A percentile compares a stretch with the other conserved stretches of the same genome.
Conservation (phyloP, 2,888 invertebrate species). For the Strigamia maritima region DNA sequence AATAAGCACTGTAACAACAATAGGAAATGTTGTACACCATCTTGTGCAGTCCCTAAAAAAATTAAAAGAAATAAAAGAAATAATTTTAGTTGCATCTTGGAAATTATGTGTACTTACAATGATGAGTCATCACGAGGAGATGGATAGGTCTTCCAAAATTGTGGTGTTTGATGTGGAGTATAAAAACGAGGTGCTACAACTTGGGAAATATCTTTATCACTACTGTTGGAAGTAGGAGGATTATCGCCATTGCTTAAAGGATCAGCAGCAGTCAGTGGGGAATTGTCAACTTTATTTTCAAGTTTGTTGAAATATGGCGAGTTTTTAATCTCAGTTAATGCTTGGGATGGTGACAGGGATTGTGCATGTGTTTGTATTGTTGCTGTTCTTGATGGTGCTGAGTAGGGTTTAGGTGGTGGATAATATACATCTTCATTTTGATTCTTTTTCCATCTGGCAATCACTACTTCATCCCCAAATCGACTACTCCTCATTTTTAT, state of each 20-base stretch:
- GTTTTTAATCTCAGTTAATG: background rate
- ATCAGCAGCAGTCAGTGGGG: background rate
- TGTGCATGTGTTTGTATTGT: background rate
- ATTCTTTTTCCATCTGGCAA: constrained; percentile 1
- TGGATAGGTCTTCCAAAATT: background rate
- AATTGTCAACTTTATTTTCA: background rate
- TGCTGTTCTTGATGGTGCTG: background rate
- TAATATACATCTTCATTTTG: background rate
- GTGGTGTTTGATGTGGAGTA: background rate
- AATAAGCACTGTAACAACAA: background rate
- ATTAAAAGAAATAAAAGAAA: too few relatives aligned
- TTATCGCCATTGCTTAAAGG: background rate
- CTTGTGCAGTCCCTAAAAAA: background rate
- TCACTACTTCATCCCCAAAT: background rate
- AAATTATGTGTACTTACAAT: background rate
- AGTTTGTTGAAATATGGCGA: background rate
- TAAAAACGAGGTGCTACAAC: background rate
- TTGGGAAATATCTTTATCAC: background rate
- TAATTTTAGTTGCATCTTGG: too few relatives aligned
- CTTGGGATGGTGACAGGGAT: background rate
- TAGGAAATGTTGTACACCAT: background rate
- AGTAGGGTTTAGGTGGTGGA: background rate
- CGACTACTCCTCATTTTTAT: background rate
- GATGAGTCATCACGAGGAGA: background rate
- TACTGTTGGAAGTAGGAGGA: background rate